phyloP scores from a whole-genome alignment of 2,888 invertebrate species.

The Melinaea menophilus region DNA sequence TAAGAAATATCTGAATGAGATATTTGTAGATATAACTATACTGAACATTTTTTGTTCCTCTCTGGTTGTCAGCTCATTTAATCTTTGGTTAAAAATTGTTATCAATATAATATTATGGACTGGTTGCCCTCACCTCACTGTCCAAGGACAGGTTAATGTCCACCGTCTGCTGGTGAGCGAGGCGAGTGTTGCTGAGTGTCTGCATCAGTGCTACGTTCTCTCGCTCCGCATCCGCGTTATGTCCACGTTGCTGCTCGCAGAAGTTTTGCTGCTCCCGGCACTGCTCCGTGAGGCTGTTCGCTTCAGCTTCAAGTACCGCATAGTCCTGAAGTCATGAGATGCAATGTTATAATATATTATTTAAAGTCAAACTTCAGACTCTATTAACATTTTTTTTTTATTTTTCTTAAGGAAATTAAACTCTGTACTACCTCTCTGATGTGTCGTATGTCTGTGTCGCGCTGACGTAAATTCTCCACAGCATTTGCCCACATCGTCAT shows the following conservation, averaged over 20 bases:
- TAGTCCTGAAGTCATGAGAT: constrained; percentile 63
- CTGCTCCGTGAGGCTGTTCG: constrained; percentile 68
- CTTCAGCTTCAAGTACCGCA: constrained; percentile 62
- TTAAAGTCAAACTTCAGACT: too few relatives aligned
- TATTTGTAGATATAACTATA: too few relatives aligned
- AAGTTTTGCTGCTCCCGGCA: constrained; percentile 80
- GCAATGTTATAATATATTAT: too few relatives aligned
- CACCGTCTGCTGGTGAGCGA: constrained; percentile 47
- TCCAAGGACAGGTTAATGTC: constrained; percentile 53
- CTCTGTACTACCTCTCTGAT: constrained; percentile 61
- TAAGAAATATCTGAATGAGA: background rate
- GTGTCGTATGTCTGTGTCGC: constrained; percentile 81
- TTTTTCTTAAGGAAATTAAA: too few relatives aligned
- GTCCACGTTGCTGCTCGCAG: constrained; percentile 76
- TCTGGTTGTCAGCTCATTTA: too few relatives aligned
- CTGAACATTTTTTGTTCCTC: too few relatives aligned
- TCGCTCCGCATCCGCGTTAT: constrained; percentile 72
- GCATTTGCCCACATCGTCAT: constrained; percentile 85
- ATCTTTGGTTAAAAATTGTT: background rate
- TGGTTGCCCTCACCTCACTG: constrained; percentile 56
- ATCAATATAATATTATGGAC: background rate
- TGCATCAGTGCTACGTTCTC: constrained; percentile 56
- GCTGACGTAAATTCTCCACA: constrained; percentile 82
- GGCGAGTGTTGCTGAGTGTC: constrained; percentile 51
- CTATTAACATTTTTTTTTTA: too few relatives aligned